Evolutionary conservation across 2,113 vertebrate species (phyloP).

Genomic region (Phylloscopus whistleri): DNA sequence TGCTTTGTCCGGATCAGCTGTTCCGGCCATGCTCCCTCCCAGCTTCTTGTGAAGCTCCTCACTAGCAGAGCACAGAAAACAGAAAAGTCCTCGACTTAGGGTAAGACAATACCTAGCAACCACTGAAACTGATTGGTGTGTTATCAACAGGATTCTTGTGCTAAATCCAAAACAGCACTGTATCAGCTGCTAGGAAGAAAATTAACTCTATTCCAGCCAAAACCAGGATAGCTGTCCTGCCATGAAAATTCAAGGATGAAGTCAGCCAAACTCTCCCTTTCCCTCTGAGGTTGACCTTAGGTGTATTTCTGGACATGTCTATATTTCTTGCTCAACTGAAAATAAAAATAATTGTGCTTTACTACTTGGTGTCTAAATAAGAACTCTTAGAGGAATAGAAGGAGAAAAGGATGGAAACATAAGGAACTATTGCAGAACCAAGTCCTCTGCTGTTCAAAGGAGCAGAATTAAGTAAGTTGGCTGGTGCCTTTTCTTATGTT

Average conservation of each 20-base stretch:
- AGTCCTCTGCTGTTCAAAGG: neutral
- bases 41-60: neutral
- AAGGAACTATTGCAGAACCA: neutral
- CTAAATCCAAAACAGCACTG: neutral
- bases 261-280: neutral
- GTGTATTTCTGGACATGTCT: neutral
- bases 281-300: neutral
- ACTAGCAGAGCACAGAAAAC: neutral
- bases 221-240: neutral
- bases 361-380: neutral
- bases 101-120: neutral
- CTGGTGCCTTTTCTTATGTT: neutral
- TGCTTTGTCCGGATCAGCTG: neutral
- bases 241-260: neutral
- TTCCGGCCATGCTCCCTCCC: neutral
- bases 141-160: neutral
- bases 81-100: neutral
- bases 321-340: neutral
- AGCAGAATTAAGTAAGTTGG: neutral
- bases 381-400: neutral
- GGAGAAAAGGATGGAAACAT: neutral
- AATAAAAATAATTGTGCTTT: neutral
- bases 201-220: neutral
- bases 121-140: neutral
- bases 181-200: neutral